phyloP scores from a whole-genome alignment of 1,140 invertebrate genomes.

The Phthorimaea operculella region DNA sequence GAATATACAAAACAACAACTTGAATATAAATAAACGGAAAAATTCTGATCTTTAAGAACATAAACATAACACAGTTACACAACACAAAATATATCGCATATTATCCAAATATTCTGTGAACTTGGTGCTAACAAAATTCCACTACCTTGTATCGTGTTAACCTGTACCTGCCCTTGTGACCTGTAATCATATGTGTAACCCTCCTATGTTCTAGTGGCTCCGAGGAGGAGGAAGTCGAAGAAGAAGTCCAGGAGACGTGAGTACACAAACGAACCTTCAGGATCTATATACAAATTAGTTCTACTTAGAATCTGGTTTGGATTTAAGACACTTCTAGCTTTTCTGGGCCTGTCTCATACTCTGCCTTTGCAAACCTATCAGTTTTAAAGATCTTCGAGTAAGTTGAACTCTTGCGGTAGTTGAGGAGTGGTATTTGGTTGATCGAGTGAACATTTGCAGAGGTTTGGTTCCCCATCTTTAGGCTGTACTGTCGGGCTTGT shows the following conservation, averaged over 20 bases:
- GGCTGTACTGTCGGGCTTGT: constrained; percentile 32
- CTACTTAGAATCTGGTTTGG: constrained; percentile 38
- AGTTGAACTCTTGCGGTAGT: constrained; percentile 8
- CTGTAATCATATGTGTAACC: constrained; percentile 11
- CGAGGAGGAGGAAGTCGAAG: constrained; percentile 76
- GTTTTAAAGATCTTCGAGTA: constrained; percentile 31
- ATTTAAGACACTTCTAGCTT: constrained; percentile 50
- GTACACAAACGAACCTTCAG: constrained; percentile 32
- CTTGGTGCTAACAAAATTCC: not conserved
- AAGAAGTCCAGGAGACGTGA: constrained; percentile 77
- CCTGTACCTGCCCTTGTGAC: not conserved
- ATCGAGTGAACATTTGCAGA: constrained; percentile 23
- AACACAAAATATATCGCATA: no score
- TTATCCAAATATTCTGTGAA: no score
- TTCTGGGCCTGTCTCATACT: constrained; percentile 40
- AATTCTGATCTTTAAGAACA: no score
- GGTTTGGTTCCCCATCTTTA: constrained; percentile 24
- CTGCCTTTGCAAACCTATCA: constrained; percentile 41
- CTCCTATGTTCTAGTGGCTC: constrained; percentile 61
- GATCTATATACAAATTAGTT: constrained; percentile 24
- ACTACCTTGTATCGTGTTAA: not conserved
- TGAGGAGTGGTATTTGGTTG: constrained; percentile 12
- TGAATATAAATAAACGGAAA: no score
- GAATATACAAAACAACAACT: no score
- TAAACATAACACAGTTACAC: no score